Evolutionary conservation across 2,888 invertebrate species (phyloP).

Genomic region (Emmelina monodactyla): DNA sequence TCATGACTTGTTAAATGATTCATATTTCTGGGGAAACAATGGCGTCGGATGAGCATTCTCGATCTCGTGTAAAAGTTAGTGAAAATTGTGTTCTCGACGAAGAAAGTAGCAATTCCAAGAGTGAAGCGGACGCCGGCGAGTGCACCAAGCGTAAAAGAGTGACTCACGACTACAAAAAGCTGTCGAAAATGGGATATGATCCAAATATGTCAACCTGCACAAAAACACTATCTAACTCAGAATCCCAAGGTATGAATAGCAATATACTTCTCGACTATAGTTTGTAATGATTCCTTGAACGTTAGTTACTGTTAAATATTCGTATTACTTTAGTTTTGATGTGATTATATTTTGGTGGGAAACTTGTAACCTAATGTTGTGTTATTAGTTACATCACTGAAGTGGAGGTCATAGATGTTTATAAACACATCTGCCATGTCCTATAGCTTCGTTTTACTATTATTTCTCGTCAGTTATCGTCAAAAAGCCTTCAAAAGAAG

Average conservation of each 20-base stretch:
- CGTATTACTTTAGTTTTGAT: constrained; percentile 9
- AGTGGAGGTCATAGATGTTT: constrained; percentile 57
- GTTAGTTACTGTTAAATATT: neutral
- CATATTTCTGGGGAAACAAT: constrained; percentile 47
- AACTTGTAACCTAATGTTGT: constrained; percentile 48
- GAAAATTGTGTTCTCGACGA: constrained; percentile 43
- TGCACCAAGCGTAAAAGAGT: constrained; percentile 49
- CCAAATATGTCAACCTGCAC: constrained; percentile 52
- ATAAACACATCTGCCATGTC: constrained; percentile 46
- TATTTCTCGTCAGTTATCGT: too few species aligned
- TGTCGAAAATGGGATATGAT: constrained; percentile 52
- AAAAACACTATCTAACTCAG: constrained; percentile 35
- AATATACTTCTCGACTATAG: neutral
- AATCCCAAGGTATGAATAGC: constrained; percentile 45
- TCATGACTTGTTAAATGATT: constrained; percentile 34
- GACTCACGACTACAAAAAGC: constrained; percentile 51
- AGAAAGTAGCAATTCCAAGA: constrained; percentile 32
- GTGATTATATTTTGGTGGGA: constrained; percentile 48
- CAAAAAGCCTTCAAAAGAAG: too few species aligned
- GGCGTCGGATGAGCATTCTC: constrained; percentile 53
- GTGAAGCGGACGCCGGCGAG: constrained; percentile 47
- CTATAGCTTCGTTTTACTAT: too few species aligned
- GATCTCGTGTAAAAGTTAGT: constrained; percentile 54
- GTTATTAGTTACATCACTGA: constrained; percentile 47
- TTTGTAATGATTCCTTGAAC: neutral